phyloP scores from a whole-genome alignment of 1,140 invertebrate species.

The Caenorhabditis briggsae region DNA sequence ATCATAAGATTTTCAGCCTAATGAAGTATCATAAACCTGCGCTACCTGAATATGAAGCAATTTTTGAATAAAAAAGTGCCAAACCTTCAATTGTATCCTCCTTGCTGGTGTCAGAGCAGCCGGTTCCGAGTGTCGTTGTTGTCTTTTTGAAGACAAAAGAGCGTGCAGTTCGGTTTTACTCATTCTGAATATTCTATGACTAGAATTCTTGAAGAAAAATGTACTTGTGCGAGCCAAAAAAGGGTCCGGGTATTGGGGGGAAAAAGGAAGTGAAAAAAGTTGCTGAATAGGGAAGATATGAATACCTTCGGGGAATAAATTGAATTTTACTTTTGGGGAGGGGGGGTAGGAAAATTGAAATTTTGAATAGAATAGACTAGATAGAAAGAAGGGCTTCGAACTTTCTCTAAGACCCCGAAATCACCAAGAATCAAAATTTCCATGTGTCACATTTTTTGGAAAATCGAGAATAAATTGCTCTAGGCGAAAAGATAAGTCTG shows the following conservation, averaged over 20 bases:
- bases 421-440: not conserved
- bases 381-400: too few relatives aligned
- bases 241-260: not conserved
- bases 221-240: not conserved
- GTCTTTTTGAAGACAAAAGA: conserved; percentile 27
- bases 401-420: too few relatives aligned
- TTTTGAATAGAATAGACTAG: too few relatives aligned
- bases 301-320: not conserved
- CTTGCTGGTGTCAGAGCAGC: conserved; percentile 30
- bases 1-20: too few relatives aligned
- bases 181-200: not conserved
- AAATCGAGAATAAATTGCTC: too few relatives aligned
- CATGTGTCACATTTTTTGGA: not conserved
- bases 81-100: conserved; percentile 17
- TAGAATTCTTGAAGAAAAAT: not conserved
- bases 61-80: not conserved
- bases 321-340: not conserved
- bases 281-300: too few relatives aligned
- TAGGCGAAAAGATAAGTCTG: too few relatives aligned
- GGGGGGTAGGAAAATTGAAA: too few relatives aligned
- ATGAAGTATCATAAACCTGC: too few relatives aligned
- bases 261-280: too few relatives aligned
- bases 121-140: conserved; percentile 25
- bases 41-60: not conserved
- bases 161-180: conserved; percentile 27